These are phyloP conservation scores for Melanchra persicariae DNA, from an alignment of 2,888 invertebrate genomes.

Conservation along the genomic window DNA sequence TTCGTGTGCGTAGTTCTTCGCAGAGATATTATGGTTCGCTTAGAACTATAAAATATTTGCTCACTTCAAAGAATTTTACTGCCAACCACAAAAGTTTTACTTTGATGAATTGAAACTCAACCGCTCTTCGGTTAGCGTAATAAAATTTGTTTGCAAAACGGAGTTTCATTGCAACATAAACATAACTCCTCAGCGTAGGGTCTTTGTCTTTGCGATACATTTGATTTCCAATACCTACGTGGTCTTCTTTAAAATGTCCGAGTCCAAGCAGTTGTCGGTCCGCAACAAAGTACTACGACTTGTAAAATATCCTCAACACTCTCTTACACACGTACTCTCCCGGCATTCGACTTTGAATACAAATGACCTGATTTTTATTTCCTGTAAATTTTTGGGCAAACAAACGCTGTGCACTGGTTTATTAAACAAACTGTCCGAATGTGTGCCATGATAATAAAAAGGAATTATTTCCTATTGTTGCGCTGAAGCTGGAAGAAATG, in stretches of 20 bases:
- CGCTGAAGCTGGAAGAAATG: slow-evolving; percentile 48
- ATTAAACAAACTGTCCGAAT: slow-evolving; percentile 65
- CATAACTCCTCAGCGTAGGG: slow-evolving; percentile 2
- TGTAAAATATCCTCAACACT: slow-evolving; percentile 65
- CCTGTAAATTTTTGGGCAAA: slow-evolving; percentile 60
- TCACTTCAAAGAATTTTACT: slow-evolving; percentile 53
- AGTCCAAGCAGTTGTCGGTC: slow-evolving; percentile 52
- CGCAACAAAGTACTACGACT: slow-evolving; percentile 59
- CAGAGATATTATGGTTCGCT: slow-evolving; percentile 47
- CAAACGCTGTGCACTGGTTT: slow-evolving; percentile 63
- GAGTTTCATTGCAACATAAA: slow-evolving; percentile 28
- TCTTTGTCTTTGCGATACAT: slow-evolving; percentile 24
- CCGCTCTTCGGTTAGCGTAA: slow-evolving; percentile 23
- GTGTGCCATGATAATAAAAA: slow-evolving; percentile 62
- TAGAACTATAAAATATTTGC: slow-evolving; percentile 54
- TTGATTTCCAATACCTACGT: slow-evolving; percentile 54
- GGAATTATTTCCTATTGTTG: slow-evolving; percentile 59
- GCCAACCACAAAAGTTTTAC: slow-evolving; percentile 48
- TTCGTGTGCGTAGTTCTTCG: slow-evolving; percentile 42
- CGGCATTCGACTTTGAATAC: slow-evolving; percentile 73
- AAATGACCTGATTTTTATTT: slow-evolving; percentile 71
- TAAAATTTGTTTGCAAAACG: slow-evolving; percentile 49
- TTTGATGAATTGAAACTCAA: slow-evolving; percentile 52
- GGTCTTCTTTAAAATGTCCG: slow-evolving; percentile 46
- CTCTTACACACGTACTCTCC: slow-evolving; percentile 59